These are phyloP conservation scores for Etia nguti DNA, from an alignment of 2,113 vertebrate species.

Conservation along the genomic window DNA sequence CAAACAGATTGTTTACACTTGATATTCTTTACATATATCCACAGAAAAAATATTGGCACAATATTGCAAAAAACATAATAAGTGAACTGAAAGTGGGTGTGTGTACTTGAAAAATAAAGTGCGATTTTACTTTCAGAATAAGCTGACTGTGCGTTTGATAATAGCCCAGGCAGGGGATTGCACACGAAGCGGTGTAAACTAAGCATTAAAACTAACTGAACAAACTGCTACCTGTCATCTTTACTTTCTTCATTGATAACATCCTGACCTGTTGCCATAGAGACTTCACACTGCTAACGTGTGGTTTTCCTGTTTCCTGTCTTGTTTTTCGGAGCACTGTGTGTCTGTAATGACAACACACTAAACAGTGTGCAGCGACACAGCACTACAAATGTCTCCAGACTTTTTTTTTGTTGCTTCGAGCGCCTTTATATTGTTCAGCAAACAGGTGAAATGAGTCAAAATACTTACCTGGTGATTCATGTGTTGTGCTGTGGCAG, in stretches of 20 bases:
- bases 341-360: conserved; percentile 29
- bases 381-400: neutral
- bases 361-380: neutral
- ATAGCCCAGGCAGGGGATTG: neutral
- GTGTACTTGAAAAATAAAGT: neutral
- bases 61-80: neutral
- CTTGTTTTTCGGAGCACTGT: conserved; percentile 21
- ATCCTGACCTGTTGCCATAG: conserved; percentile 69
- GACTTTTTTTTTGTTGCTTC: neutral
- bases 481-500: conserved; percentile 39
- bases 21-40: neutral
- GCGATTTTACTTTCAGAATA: neutral
- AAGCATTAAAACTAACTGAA: neutral
- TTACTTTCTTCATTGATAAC: conserved; percentile 41
- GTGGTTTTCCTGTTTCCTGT: conserved; percentile 82
- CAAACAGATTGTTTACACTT: neutral
- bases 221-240: conserved; percentile 30
- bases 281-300: conserved; percentile 51
- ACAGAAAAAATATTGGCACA: neutral
- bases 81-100: neutral
- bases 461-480: neutral
- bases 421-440: neutral
- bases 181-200: neutral
- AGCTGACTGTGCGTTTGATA: neutral
- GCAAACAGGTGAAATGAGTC: neutral